A percentile compares a stretch with the other conserved stretches of the same genome.
These are phyloP conservation scores for Lipotes vexillifer DNA, from an alignment of 2,113 vertebrate species.

Conservation along the genomic window DNA sequence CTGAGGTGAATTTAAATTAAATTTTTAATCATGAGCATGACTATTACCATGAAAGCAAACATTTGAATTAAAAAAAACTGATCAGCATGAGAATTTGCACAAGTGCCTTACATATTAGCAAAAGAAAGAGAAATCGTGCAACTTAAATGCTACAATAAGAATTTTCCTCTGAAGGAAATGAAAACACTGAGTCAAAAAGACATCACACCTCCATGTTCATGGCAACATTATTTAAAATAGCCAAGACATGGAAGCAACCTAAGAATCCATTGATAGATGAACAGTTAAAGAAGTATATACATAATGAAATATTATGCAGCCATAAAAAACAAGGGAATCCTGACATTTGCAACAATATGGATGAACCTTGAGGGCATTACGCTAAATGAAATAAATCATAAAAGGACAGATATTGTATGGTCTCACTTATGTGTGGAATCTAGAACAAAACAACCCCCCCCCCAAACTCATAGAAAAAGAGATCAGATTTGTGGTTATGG, in stretches of 20 bases:
- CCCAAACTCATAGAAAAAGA: not conserved
- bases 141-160: not conserved
- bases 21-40: not conserved
- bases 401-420: not conserved
- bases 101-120: not conserved
- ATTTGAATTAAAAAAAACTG: not conserved
- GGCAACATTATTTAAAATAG: not conserved
- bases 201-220: not conserved
- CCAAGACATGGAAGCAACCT: not conserved
- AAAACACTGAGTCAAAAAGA: not conserved
- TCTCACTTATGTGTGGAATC: not conserved
- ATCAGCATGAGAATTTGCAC: not conserved
- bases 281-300: not conserved
- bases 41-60: not conserved
- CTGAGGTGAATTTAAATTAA: not conserved
- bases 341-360: not conserved
- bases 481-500: not conserved
- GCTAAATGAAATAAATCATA: not conserved
- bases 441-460: not conserved
- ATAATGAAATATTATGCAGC: not conserved
- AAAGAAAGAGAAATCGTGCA: not conserved
- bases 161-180: not conserved
- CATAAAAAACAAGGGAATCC: not conserved
- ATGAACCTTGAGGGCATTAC: not conserved
- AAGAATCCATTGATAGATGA: not conserved